Conservation (phyloP, 2,797 vertebrate genomes). For the Aulostomus chinensis region DNA sequence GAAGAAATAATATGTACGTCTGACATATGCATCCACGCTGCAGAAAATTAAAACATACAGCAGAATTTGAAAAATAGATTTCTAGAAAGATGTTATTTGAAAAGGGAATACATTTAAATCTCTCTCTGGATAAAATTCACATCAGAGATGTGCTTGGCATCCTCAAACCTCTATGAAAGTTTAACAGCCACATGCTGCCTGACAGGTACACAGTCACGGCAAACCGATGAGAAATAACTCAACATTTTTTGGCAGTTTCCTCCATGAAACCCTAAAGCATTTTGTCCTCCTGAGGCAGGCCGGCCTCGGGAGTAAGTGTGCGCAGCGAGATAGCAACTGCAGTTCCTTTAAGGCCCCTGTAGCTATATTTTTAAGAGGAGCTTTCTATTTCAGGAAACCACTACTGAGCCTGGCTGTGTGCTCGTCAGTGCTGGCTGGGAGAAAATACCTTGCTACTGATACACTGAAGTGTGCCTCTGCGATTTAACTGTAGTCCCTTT, state of each 20-base stretch:
- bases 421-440: constrained; percentile 27
- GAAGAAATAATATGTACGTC: constrained; percentile 39
- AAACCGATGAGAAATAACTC: constrained; percentile 49
- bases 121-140: constrained; percentile 7
- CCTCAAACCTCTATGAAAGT: constrained; percentile 9
- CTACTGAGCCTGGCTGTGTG: constrained; percentile 23
- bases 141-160: constrained; percentile 12
- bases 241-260: constrained; percentile 36
- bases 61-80: constrained; percentile 25
- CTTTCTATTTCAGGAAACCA: constrained; percentile 53
- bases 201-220: constrained; percentile 25
- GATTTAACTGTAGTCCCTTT: neutral
- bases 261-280: constrained; percentile 39
- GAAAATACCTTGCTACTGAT: constrained; percentile 5
- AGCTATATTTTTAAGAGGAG: constrained; percentile 54
- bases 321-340: constrained; percentile 56
- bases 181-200: constrained; percentile 20
- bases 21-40: constrained; percentile 35
- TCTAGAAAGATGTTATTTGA: constrained; percentile 20
- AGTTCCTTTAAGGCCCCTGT: constrained; percentile 43
- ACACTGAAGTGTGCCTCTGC: neutral
- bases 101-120: constrained; percentile 28
- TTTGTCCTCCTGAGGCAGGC: constrained; percentile 45
- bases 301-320: constrained; percentile 59
- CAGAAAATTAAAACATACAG: constrained; percentile 23